These are phyloP conservation scores for Cacatua alba DNA, from an alignment of 2,113 vertebrate species.

Conservation along the genomic window DNA sequence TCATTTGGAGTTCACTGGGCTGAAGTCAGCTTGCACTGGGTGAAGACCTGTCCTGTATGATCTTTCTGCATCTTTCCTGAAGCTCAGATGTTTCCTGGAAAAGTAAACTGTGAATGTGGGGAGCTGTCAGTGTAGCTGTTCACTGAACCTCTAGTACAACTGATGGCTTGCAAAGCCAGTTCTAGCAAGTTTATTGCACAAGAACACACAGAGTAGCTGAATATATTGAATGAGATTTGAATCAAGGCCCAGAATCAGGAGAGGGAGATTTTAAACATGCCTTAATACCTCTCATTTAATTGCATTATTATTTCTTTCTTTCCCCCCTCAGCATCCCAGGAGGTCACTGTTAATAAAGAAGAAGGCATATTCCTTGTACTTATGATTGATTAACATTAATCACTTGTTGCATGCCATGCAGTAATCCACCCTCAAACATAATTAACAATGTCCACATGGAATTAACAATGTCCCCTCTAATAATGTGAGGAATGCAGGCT, in stretches of 20 bases:
- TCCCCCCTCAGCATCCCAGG: neutral
- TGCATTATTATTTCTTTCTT: neutral
- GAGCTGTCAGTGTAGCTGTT: neutral
- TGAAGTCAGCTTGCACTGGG: neutral
- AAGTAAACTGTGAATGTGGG: neutral
- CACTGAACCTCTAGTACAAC: neutral
- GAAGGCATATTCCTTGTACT: neutral
- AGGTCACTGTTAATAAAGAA: constrained; percentile 1
- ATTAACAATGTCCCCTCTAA: constrained; percentile 13
- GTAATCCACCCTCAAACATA: constrained; percentile 6
- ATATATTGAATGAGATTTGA: neutral
- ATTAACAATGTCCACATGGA: neutral
- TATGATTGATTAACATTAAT: constrained; percentile 26
- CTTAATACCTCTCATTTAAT: neutral
- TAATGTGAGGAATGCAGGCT: neutral
- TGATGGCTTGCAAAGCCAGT: neutral
- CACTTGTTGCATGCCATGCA: neutral
- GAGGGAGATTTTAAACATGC: neutral
- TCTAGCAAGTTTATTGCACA: neutral
- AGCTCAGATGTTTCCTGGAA: neutral
- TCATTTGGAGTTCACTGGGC: neutral
- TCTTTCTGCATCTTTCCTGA: neutral
- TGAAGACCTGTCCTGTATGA: neutral
- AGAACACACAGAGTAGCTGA: neutral
- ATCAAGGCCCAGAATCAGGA: neutral